Conservation (phyloP, 1,140 invertebrate species). For the Rhyacophila brunnea region DNA sequence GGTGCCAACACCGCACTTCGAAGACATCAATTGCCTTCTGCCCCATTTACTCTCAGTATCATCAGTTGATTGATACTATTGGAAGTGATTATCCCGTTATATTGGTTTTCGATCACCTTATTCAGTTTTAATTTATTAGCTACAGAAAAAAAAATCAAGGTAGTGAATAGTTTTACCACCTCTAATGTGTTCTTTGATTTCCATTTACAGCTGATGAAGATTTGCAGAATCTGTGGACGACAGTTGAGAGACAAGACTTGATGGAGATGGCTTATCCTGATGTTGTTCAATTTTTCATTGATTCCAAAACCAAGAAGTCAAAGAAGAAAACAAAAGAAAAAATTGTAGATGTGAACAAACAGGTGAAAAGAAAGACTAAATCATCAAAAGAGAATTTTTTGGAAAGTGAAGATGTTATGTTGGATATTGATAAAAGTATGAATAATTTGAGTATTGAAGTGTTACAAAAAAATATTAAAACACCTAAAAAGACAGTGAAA, state of each 20-base stretch:
- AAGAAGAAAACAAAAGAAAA: conserved; percentile 24
- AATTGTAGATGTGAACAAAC: not conserved
- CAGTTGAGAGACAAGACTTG: conserved; percentile 66
- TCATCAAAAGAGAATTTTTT: conserved; percentile 14
- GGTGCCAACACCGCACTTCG: too few relatives aligned
- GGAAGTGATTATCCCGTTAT: too few relatives aligned
- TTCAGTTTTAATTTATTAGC: too few relatives aligned
- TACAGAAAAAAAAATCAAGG: too few relatives aligned
- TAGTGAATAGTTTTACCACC: too few relatives aligned
- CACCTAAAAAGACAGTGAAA: conserved; percentile 17
- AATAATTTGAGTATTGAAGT: conserved; percentile 38
- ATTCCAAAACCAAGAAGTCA: conserved; percentile 21
- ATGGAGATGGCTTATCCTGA: conserved; percentile 66
- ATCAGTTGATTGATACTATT: too few relatives aligned
- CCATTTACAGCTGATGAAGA: conserved; percentile 47
- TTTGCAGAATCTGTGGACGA: conserved; percentile 54
- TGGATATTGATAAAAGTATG: conserved; percentile 14
- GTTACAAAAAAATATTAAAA: conserved; percentile 28
- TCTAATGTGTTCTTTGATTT: too few relatives aligned
- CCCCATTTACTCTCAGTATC: too few relatives aligned
- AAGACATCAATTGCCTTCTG: too few relatives aligned
- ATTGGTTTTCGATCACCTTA: too few relatives aligned
- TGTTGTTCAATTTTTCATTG: conserved; percentile 48
- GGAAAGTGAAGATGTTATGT: conserved; percentile 26
- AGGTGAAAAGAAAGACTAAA: conserved; percentile 22